Conservation (phyloP, 2,113 vertebrate species). For the Rutilus rutilus region DNA sequence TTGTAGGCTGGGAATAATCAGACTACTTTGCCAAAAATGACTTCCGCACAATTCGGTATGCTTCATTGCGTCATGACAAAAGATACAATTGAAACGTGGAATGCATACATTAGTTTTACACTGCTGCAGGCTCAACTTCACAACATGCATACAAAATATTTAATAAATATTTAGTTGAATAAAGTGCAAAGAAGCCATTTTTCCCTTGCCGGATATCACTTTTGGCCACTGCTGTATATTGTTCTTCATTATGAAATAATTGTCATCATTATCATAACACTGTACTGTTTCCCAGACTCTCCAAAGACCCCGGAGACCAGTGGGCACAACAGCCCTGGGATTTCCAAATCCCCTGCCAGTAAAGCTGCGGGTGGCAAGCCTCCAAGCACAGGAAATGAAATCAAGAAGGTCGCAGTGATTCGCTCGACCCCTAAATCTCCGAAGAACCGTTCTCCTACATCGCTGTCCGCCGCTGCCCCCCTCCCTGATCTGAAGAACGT, state of each 20-base stretch:
- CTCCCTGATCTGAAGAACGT: constrained; percentile 94
- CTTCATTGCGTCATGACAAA: too few species aligned
- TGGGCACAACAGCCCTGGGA: constrained; percentile 93
- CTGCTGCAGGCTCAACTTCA: too few species aligned
- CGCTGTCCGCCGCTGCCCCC: constrained; percentile 73
- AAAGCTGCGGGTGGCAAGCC: constrained; percentile 83
- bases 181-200: too few species aligned
- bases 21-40: too few species aligned
- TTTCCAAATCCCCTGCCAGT: constrained; percentile 89
- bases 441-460: constrained; percentile 83
- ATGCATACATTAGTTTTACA: too few species aligned
- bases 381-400: constrained; percentile 83
- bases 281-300: constrained; percentile 72
- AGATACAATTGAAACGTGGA: too few species aligned
- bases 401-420: constrained; percentile 93
- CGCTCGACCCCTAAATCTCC: constrained; percentile 95
- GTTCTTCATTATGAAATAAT: neutral
- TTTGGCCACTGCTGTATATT: too few species aligned
- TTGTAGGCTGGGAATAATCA: too few species aligned
- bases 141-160: too few species aligned
- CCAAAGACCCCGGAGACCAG: constrained; percentile 83
- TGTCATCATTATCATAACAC: neutral
- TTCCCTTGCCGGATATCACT: too few species aligned
- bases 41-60: too few species aligned
- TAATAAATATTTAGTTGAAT: too few species aligned